phyloP scores from a whole-genome alignment of 2,113 vertebrate species.

The Nothocercus nigrocapillus region DNA sequence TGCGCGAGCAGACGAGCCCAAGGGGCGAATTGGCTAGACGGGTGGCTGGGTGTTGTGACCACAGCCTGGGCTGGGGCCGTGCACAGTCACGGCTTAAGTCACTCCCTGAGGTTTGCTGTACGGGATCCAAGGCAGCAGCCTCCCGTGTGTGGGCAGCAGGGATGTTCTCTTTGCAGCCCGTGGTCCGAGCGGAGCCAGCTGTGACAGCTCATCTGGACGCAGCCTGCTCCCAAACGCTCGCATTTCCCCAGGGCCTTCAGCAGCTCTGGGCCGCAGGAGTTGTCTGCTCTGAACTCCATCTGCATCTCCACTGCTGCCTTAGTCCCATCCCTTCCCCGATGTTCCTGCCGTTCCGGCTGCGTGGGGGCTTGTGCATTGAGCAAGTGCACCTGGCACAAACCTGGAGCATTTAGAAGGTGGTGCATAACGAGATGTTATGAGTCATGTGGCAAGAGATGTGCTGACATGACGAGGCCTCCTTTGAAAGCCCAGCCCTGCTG shows the following conservation, averaged over 20 bases:
- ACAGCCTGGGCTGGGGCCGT: not conserved
- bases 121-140: not conserved
- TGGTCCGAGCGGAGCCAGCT: not conserved
- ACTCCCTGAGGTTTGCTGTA: not conserved
- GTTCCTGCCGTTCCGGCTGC: not conserved
- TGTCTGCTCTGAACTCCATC: not conserved
- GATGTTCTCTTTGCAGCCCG: not conserved
- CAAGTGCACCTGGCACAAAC: not conserved
- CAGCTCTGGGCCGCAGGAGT: not conserved
- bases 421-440: fast-evolving
- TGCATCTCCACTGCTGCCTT: not conserved
- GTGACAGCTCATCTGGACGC: not conserved
- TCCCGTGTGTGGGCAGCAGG: not conserved
- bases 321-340: not conserved
- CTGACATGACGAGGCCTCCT: fast-evolving
- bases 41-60: fast-evolving
- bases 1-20: not conserved
- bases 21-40: fast-evolving
- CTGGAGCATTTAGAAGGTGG: not conserved
- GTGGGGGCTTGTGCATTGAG: fast-evolving
- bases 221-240: not conserved
- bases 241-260: not conserved
- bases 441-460: not conserved
- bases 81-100: not conserved
- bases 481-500: not conserved